Base-by-base conservation (phyloP, 2,888 invertebrate genomes). In the Xestia sexstrigata region DNA sequence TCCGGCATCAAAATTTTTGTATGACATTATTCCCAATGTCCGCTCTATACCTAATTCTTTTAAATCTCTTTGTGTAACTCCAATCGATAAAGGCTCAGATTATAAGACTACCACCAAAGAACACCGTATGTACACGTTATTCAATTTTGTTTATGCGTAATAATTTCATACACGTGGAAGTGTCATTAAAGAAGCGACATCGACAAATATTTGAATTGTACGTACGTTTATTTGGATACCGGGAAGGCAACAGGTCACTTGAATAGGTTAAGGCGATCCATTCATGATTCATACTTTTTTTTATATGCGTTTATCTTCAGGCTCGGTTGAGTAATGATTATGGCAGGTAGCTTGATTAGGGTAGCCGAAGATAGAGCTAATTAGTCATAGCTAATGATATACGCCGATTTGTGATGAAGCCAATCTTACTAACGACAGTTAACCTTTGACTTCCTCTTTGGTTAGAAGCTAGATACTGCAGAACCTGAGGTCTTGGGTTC, bases 111-210 rank as follows among this genome's bases (percentile, higher is more conserved):
- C n/a, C n/a, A n/a, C 17, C 3, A 47, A 23, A 42, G 17, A 20
- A 62, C 60, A 35, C 8, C 11, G 23, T 39, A 35, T 35, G 20
- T 26, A 71, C 63, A 9, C 3, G 15, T 42, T 55, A 47, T 63
- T 55, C 20, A 71, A 71, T 71, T 55, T 81, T 72, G 47, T 65
- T 65, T 30, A 49, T 49, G 55, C 81, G n/a, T 63, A 63, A 30
- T 55, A 1, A 63, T 63, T 65, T 26, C 39, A 35, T 23, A 82
- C 82, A 82, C 82, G 68, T 82, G 79, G 5, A 42, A 8, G 11
- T 35, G 79, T 82, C 76, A 79, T 82, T 45, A 65, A 58, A 79
- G 77, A 76, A 49, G 63, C 63, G 26, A 15, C 23, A 52, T 66
- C 26, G 23, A 15, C 17, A 45, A 65, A 82, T 82, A 82, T 79